Base-by-base conservation (phyloP, 2,797 vertebrate genomes). In the Enteromius radiatus region DNA sequence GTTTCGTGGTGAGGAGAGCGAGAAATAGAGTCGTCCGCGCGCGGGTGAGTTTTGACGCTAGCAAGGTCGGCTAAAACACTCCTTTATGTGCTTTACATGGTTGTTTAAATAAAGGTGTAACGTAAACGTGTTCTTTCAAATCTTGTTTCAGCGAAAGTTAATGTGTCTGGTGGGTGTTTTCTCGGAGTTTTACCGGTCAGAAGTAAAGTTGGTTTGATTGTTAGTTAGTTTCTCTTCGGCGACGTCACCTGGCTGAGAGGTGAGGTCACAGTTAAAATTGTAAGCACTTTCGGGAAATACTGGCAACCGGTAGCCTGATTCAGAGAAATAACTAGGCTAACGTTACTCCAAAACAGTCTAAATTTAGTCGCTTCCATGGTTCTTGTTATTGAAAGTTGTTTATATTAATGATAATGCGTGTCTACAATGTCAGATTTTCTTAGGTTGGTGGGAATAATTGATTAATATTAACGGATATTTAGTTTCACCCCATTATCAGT, bases 11-110 rank as follows among this genome's bases (percentile, higher is more conserved):
- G 26, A 21, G 63, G 61, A 81, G 28, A n/a, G 52, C 28, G 65
- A 82, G 65, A 82, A 64, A 36, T 49, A 1, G 26, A n/a, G 54
- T n/a, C 21, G 23, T 65, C 10, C 6, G 63, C 74, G 73, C 33
- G 71, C 41, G 81, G 49, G 65, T 70, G 65, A 83, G 26, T 69
- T 69, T n/a, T 70, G 74, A 77, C 64, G 81, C 69, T 77, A 70
- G 81, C 81, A 36, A 36, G 38, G 9, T 76, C 19, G 21, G 81
- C 81, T 76, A 76, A 41, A 83, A 26, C 21, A 4, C 1, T 33
- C 4, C 2, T 54, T 54, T 31, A 23, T 59, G 69, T 47, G 19
- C 9, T 11, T n/a, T 41, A 43, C 6, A n/a, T 0, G 2, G 23
- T 33, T 47, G 61, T 59, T 33, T 41, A 56, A 54, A 36, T 28